Evolutionary conservation across 1,140 invertebrate genomes (phyloP), one percentile per base, ranked within the genome.

Genomic region (Papilio polyxenes): DNA sequence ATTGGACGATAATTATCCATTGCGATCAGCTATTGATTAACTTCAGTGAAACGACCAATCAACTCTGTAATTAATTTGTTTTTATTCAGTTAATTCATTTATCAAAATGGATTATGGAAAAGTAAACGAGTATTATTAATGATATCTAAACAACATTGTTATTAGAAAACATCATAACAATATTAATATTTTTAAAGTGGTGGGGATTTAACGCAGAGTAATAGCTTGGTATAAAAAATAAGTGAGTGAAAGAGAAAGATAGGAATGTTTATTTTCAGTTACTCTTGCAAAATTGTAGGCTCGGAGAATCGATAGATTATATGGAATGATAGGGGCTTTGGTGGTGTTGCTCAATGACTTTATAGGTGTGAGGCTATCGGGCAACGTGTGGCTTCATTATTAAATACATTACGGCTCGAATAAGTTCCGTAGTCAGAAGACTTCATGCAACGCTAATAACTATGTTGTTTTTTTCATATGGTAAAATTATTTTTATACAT

Each of bases 401-500:
- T 79, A 79, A 44, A 62, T 62, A 79, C 40, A 79, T 79, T 79
- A 79, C 31, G 7, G 56, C 65, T 65, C 37, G 17, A 44, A 62
- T 79, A 44, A 79, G 53, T 48, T 4, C 20, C 37, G 23, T 79
- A 4, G 31, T 23, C 23, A 79, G 62, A 20, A 75, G n/a, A 49
- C 75, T 79, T 65, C 1, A 13, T 48, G 20, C 8, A 65, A 20
- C 23, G 20, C 2, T 65, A 31, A 65, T 31, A 65, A 13, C 20
- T 1, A 65, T 65, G 23, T 53, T 13, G n/a, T 6, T 53, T 17
- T 53, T 53, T 44, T 44, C 0, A 4, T 44, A 44, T 44, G 40
- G 7, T 4, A 44, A 44, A 44, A 44, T 44, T 44, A 44, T 44
- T 44, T 44, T 44, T 44, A 44, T 2, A 7, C 40, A 44, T 3